Conservation (phyloP, 2,797 vertebrate species). For the Alexandromys oeconomus region DNA sequence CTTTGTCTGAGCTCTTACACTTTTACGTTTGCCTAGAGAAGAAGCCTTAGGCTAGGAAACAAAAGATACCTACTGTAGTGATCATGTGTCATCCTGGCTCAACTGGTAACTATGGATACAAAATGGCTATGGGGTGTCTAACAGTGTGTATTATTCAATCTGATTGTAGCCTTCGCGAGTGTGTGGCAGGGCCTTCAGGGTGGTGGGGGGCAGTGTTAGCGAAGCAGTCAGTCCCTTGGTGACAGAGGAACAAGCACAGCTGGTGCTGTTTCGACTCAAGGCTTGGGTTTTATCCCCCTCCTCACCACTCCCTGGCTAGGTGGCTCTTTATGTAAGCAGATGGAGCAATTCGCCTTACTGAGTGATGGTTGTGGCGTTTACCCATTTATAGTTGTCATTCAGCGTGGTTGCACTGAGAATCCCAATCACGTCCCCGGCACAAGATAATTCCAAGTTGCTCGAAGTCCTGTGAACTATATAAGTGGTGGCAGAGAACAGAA, state of each 20-base stretch:
- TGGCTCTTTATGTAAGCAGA: background rate
- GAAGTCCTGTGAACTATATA: background rate
- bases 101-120: background rate
- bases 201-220: background rate
- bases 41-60: background rate
- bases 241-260: background rate
- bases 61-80: background rate
- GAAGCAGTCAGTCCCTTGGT: background rate
- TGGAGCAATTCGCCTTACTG: background rate
- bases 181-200: background rate
- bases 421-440: background rate
- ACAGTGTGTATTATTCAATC: background rate
- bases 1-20: background rate
- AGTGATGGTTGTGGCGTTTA: background rate
- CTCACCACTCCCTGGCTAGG: background rate
- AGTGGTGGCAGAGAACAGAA: background rate
- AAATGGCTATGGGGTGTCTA: background rate
- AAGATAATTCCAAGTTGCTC: background rate
- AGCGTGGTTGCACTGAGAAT: background rate
- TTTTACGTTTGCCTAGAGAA: background rate
- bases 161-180: background rate
- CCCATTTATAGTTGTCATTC: background rate
- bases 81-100: background rate
- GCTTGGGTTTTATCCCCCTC: background rate
- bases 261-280: background rate